phyloP scores from a whole-genome alignment of 2,113 vertebrate species.

The Orientallactaga bullata region DNA sequence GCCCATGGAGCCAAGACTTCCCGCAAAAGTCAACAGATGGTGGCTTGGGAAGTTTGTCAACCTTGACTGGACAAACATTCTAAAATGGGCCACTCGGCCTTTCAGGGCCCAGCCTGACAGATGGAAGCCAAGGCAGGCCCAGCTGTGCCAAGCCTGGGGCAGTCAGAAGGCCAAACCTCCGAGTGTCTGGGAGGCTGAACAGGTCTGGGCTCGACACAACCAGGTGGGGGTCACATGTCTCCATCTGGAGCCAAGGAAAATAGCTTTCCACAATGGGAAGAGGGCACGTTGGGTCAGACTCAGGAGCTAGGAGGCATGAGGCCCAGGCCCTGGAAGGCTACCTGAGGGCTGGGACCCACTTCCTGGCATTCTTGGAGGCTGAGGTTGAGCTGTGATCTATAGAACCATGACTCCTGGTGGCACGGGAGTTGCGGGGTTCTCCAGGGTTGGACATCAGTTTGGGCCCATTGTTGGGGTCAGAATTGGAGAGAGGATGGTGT shows the following conservation, averaged over 20 bases:
- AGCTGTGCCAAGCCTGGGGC: constrained; percentile 21
- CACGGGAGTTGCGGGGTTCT: not conserved
- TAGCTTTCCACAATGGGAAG: not conserved
- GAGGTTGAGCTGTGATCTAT: too few species aligned
- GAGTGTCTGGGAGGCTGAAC: constrained; percentile 42
- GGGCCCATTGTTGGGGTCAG: not conserved
- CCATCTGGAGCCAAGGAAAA: constrained; percentile 62
- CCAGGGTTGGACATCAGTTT: not conserved
- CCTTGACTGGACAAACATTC: constrained; percentile 75
- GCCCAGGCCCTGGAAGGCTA: not conserved
- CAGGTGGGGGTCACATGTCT: constrained; percentile 72
- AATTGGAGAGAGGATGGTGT: not conserved
- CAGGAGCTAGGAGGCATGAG: rapidly evolving
- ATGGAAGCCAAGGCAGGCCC: constrained; percentile 5
- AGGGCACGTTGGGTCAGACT: not conserved
- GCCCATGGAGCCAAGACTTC: constrained; percentile 31
- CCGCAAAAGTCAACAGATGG: constrained; percentile 71
- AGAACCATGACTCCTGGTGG: rapidly evolving
- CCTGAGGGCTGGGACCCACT: not conserved
- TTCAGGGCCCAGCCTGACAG: not conserved
- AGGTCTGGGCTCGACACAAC: constrained; percentile 68
- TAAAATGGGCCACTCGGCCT: constrained; percentile 56
- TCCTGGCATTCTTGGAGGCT: not conserved
- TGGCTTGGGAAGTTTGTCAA: constrained; percentile 65
- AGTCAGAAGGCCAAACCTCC: constrained; percentile 47